Conservation (phyloP, 2,888 invertebrate species). For the Aphodius sticticus region DNA sequence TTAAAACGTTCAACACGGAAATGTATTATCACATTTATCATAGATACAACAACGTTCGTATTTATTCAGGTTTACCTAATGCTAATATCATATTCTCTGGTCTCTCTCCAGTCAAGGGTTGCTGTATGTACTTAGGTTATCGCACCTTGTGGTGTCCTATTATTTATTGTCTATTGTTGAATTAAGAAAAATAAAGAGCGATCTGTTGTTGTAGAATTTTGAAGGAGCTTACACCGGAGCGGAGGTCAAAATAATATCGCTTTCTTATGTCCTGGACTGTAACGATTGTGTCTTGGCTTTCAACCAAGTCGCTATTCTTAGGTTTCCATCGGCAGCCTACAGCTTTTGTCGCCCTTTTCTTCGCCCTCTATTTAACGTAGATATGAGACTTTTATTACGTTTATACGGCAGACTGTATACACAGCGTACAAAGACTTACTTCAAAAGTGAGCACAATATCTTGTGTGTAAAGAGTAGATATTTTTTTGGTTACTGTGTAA, state of each 20-base stretch:
- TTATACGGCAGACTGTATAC: slow-evolving; percentile 6
- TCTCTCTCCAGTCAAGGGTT: background rate
- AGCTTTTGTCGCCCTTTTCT: slow-evolving; percentile 12
- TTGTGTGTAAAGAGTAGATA: too few species aligned
- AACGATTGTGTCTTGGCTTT: background rate
- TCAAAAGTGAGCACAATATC: background rate
- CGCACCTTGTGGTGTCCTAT: background rate
- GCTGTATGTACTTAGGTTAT: background rate
- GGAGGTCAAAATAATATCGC: background rate
- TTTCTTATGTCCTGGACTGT: background rate
- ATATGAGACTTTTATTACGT: slow-evolving; percentile 24
- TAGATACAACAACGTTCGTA: background rate
- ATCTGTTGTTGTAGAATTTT: background rate
- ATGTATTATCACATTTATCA: background rate
- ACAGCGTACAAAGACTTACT: background rate
- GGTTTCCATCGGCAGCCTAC: slow-evolving; percentile 19
- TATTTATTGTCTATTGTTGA: background rate
- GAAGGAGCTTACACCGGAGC: background rate
- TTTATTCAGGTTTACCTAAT: background rate
- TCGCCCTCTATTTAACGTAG: slow-evolving; percentile 18
- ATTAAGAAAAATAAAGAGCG: background rate
- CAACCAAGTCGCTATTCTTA: background rate
- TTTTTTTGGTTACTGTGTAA: too few species aligned
- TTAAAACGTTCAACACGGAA: background rate
- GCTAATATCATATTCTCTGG: background rate